A percentile compares a stretch with the other conserved stretches of the same genome.
Evolutionary conservation across 2,113 vertebrate genomes (phyloP).

Genomic region (Nymphicus hollandicus): DNA sequence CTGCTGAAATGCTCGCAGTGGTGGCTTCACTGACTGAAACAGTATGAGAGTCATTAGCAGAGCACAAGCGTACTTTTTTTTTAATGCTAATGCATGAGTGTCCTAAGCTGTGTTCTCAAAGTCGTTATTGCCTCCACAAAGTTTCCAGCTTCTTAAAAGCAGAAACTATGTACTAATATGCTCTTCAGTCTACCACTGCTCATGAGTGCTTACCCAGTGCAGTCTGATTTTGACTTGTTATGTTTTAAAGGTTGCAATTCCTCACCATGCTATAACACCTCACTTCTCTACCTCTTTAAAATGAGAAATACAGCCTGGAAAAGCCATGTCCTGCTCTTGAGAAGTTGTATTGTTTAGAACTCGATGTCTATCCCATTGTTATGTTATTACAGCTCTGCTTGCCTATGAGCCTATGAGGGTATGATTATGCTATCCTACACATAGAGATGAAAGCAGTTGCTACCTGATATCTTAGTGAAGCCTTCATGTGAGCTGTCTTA

Average conservation of each 20-base stretch:
- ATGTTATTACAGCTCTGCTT: neutral
- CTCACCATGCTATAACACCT: neutral
- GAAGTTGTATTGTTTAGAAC: neutral
- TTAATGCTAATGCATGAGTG: neutral
- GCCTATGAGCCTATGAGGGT: neutral
- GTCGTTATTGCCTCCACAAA: neutral
- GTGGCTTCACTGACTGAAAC: neutral
- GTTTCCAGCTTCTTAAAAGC: neutral
- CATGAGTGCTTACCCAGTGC: too few species aligned
- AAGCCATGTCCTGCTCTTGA: neutral
- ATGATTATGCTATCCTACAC: too few species aligned
- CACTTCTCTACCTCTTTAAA: neutral
- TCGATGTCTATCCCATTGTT: fast-evolving
- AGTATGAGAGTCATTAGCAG: neutral
- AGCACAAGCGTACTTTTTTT: neutral
- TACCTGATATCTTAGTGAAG: neutral
- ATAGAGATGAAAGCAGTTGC: neutral
- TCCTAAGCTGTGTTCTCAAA: neutral
- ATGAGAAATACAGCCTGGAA: neutral
- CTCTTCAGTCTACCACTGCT: neutral
- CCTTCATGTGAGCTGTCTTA: neutral
- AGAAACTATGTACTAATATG: neutral
- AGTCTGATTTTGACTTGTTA: neutral
- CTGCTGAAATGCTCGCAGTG: neutral
- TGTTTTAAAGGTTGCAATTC: neutral